Conservation (phyloP, 35 echinoderm and acorn worm genomes). For the Patiria miniata region DNA sequence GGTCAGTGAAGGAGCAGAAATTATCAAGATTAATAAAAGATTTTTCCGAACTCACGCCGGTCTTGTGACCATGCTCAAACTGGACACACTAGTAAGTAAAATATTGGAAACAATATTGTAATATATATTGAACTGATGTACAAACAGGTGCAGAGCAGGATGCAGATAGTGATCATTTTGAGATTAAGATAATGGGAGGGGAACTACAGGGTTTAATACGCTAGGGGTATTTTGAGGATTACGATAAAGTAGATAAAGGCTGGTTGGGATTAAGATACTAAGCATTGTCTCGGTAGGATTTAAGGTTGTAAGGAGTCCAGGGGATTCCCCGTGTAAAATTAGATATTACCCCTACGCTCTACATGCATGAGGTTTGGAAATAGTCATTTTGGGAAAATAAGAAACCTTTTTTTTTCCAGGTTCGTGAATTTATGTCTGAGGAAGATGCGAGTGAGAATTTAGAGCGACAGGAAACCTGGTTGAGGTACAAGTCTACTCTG, state of each 20-base stretch:
- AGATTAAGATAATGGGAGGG: too few species aligned
- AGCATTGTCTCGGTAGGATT: too few species aligned
- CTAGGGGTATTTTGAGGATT: too few species aligned
- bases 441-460: slow-evolving; percentile 61
- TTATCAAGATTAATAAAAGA: slow-evolving; percentile 62
- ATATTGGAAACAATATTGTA: too few species aligned
- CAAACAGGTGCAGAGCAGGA: too few species aligned
- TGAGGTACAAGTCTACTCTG: slow-evolving; percentile 53
- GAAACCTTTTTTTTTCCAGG: slow-evolving; percentile 11
- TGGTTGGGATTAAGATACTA: too few species aligned
- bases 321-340: too few species aligned
- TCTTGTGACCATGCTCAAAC: slow-evolving; percentile 41
- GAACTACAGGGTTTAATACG: too few species aligned
- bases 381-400: not conserved
- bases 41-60: slow-evolving; percentile 66
- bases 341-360: not conserved
- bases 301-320: too few species aligned
- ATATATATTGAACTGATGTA: too few species aligned
- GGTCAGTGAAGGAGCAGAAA: slow-evolving; percentile 71
- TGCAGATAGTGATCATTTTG: too few species aligned
- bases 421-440: slow-evolving; percentile 54
- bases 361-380: not conserved
- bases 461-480: slow-evolving; percentile 54
- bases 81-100: slow-evolving; percentile 62
- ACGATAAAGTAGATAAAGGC: too few species aligned